phyloP scores from a whole-genome alignment of 1,140 invertebrate genomes.

The Lethocerus indicus region DNA sequence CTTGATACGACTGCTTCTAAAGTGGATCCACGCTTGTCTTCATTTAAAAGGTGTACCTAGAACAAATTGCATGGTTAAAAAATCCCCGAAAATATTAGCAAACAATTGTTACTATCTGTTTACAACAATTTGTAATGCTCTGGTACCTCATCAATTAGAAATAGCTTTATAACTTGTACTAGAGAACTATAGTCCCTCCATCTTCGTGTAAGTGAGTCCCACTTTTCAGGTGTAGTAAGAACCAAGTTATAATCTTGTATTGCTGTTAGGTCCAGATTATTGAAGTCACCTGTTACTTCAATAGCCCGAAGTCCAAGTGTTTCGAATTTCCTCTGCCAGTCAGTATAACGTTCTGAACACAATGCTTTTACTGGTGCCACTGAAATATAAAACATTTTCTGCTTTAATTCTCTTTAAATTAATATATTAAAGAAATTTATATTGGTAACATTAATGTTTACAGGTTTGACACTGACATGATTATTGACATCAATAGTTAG shows the following conservation, averaged over 20 bases:
- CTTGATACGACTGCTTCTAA: slow-evolving; percentile 62
- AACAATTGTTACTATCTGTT: background rate
- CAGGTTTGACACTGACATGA: no score
- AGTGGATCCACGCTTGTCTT: slow-evolving; percentile 48
- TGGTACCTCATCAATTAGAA: slow-evolving; percentile 63
- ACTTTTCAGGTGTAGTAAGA: slow-evolving; percentile 72
- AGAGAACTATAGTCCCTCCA: slow-evolving; percentile 45
- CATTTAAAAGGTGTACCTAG: slow-evolving; percentile 48
- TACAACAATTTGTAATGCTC: background rate
- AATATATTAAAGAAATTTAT: no score
- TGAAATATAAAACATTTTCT: no score
- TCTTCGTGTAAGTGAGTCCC: slow-evolving; percentile 57
- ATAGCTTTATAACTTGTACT: slow-evolving; percentile 43
- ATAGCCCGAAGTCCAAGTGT: slow-evolving; percentile 39
- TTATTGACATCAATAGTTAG: no score
- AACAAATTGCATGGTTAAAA: slow-evolving; percentile 2
- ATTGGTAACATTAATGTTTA: no score
- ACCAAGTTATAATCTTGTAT: slow-evolving; percentile 36
- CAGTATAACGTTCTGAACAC: slow-evolving; percentile 46
- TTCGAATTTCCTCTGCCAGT: slow-evolving; percentile 56
- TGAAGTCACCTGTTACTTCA: slow-evolving; percentile 58
- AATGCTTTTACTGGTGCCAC: slow-evolving; percentile 69
- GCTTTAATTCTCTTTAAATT: no score
- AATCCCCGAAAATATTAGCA: background rate
- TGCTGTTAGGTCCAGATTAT: slow-evolving; percentile 36